Conservation (phyloP, 2,797 vertebrate genomes). For the Chelon labrosus region DNA sequence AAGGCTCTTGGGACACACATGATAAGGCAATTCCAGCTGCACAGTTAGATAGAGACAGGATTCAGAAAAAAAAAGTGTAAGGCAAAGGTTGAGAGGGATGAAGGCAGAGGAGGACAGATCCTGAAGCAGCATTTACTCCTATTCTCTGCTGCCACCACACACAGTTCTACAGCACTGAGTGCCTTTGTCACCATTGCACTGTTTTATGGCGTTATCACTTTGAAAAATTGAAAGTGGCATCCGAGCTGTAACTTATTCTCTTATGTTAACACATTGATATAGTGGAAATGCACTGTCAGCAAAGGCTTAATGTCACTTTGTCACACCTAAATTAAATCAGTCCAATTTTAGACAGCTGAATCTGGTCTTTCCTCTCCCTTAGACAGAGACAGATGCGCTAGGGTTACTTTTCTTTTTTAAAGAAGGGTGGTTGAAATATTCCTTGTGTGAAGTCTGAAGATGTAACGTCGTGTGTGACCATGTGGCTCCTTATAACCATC, state of each 20-base stretch:
- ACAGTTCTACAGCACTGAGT: not conserved
- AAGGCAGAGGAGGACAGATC: conserved; percentile 22
- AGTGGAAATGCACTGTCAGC: not conserved
- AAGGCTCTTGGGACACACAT: conserved; percentile 79
- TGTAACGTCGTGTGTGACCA: not conserved
- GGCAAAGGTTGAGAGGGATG: conserved; percentile 33
- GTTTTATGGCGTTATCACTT: not conserved
- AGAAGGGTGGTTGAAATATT: not conserved
- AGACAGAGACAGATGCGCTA: too few species aligned
- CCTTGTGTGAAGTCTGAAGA: not conserved
- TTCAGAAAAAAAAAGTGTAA: conserved; percentile 31
- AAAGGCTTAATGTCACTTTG: too few species aligned
- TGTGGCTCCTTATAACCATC: not conserved
- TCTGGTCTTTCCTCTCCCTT: not conserved
- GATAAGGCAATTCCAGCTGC: conserved; percentile 85
- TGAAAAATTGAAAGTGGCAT: not conserved
- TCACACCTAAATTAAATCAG: not conserved
- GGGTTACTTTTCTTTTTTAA: not conserved
- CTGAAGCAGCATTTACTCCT: conserved; percentile 9
- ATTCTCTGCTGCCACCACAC: not conserved
- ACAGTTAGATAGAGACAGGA: conserved; percentile 71
- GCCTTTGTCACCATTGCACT: too few species aligned
- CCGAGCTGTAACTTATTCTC: not conserved
- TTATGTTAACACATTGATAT: not conserved
- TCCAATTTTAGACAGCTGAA: not conserved